Base-by-base conservation (phyloP, 2,797 vertebrate species). In the Phalanger gymnotis region DNA sequence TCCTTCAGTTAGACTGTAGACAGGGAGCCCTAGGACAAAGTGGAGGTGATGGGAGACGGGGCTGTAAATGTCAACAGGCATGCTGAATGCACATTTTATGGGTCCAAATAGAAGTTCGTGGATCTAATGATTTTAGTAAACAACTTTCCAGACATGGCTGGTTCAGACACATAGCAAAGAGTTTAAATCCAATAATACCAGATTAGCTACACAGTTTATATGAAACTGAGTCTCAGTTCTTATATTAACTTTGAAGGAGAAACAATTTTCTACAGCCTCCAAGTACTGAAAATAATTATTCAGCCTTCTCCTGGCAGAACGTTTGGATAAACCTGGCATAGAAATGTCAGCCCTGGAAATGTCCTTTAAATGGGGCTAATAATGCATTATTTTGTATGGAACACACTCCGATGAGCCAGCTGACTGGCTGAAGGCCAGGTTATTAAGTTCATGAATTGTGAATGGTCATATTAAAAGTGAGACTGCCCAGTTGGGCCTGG, bases 201-300 rank as follows among this genome's bases (percentile, higher is more conserved):
- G 53, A 54, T 94, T 55, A 93, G 57, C 19, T 54, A 51, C 14
- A 27, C 1, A 53, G 90, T 53, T 92, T 61, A 54, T 54, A 47
- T 55, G 90, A 90, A 95, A 73, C 31, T 47, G 54, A 90, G 87
- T n/a, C 13, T 92, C 51, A 2, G 51, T 22, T 53, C 61, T 93
- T 81, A 52, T 53, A 31, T 91, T 58, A 47, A 55, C 47, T 94
- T 92, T 52, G 40, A 58, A 93, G n/a, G 34, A 94, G 90, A 92
- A 55, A 53, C 28, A 54, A 3, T 96, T 96, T 55, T 56, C n/a
- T 51, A 73, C 31, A 11, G 4, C 27, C 47, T 92, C 94, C 95
- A 93, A 52, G 90, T 57, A n/a, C 61, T 94, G 58, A 93, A 92
- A 92, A 91, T 73, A 55, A 92, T 66, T 92, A 40, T 2, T 28